Evolutionary conservation across 1,140 invertebrate species (phyloP).

Genomic region (Popillia japonica): DNA sequence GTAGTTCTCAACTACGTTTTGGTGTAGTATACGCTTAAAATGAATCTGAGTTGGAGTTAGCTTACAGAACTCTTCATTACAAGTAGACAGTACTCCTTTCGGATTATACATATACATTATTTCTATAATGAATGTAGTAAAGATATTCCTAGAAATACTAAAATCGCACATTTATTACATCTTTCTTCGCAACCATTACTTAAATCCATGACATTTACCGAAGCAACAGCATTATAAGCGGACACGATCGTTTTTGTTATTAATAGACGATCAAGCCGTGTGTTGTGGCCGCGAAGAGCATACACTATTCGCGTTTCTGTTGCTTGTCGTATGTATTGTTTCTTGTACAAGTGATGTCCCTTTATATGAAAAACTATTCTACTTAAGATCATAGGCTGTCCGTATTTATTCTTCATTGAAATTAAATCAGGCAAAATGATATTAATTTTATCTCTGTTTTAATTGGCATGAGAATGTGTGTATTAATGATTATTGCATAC

Average conservation of each 20-base stretch:
- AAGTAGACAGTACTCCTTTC: not conserved
- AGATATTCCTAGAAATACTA: not conserved
- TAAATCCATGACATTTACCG: slow-evolving; percentile 18
- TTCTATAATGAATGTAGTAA: not conserved
- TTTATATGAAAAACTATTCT: too few species aligned
- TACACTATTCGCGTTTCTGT: not conserved
- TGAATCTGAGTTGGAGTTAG: too few species aligned
- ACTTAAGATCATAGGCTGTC: too few species aligned
- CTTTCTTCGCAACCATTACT: slow-evolving; percentile 29
- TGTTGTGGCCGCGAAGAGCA: not conserved
- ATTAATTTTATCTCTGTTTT: not conserved
- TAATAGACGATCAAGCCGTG: not conserved
- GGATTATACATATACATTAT: not conserved
- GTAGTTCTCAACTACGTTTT: too few species aligned
- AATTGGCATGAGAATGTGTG: too few species aligned
- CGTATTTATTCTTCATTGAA: too few species aligned
- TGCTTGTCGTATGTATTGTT: not conserved
- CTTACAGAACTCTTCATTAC: not conserved
- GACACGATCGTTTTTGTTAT: slow-evolving; percentile 3
- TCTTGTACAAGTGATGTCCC: too few species aligned
- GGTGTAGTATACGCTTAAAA: too few species aligned
- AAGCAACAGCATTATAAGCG: not conserved
- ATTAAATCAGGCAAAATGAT: too few species aligned
- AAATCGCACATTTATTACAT: slow-evolving; percentile 18
- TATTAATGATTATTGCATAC: not conserved